Percentiles rank a stretch among this genome's conserved stretches.
phyloP scores from a whole-genome alignment of 2,888 invertebrate genomes.

The Hirtodrosophila cameraria region DNA sequence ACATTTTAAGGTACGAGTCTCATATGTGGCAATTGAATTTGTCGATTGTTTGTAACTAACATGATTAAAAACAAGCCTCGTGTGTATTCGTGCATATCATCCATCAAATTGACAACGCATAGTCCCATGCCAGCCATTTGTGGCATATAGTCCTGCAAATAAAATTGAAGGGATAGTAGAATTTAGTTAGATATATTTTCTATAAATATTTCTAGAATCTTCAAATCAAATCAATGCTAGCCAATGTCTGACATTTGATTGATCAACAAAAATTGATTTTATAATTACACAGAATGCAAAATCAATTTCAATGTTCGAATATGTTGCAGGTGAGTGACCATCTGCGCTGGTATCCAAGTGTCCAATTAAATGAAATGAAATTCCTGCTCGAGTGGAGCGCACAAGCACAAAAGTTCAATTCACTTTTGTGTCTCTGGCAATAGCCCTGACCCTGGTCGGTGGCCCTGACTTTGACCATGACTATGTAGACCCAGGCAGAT shows the following conservation, averaged over 20 bases:
- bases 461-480: conserved; percentile 3
- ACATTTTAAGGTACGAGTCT: no score
- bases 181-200: neutral
- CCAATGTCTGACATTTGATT: conserved; percentile 18
- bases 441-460: neutral
- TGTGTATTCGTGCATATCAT: conserved; percentile 88
- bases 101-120: conserved; percentile 87
- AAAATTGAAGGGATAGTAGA: conserved; percentile 1
- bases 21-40: no score
- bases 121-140: conserved; percentile 86
- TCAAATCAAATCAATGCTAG: conserved; percentile 8
- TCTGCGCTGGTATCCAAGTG: conserved; percentile 40
- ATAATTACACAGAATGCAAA: conserved; percentile 36
- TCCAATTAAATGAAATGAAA: conserved; percentile 58
- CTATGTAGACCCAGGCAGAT: conserved; percentile 17
- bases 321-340: conserved; percentile 5
- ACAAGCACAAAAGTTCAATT: conserved; percentile 39
- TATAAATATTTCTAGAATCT: neutral
- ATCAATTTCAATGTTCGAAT: no score
- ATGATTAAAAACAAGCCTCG: conserved; percentile 87
- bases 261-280: conserved; percentile 31
- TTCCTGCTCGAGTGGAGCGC: conserved; percentile 39
- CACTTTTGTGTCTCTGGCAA: conserved; percentile 7
- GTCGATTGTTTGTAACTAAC: conserved; percentile 86
- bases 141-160: conserved; percentile 85